A percentile compares a stretch with the other conserved stretches of the same genome.
Conservation (phyloP, 1,140 invertebrate genomes). For the Harpegnathos saltator region DNA sequence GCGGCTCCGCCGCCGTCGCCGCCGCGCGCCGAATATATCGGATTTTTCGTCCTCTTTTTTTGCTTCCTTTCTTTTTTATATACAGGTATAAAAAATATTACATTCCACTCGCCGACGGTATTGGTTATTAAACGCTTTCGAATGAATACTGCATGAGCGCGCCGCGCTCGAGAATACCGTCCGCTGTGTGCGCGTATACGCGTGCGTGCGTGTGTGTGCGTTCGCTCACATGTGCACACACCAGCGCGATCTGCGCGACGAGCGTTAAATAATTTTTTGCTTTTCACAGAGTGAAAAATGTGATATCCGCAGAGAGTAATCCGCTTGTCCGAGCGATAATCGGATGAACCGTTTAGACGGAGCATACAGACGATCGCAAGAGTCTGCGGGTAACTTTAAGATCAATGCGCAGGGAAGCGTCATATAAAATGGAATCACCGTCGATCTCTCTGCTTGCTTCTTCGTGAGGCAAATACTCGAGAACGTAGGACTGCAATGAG, state of each 20-base stretch:
- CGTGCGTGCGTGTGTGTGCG: neutral
- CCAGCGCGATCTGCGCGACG: conserved; percentile 28
- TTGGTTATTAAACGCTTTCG: conserved; percentile 60
- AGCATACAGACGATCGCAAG: conserved; percentile 12
- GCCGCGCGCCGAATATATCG: conserved; percentile 44
- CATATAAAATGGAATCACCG: neutral
- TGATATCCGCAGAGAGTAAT: conserved; percentile 54
- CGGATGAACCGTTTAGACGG: conserved; percentile 50
- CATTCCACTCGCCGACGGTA: conserved; percentile 54
- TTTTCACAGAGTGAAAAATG: conserved; percentile 56
- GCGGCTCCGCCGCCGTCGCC: neutral
- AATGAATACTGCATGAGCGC: conserved; percentile 61
- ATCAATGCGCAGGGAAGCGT: neutral
- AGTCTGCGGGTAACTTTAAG: conserved; percentile 2
- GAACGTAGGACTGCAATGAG: neutral
- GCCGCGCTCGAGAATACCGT: conserved; percentile 46
- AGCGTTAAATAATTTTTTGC: conserved; percentile 62
- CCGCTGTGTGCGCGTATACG: no score
- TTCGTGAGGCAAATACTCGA: neutral
- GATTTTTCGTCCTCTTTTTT: conserved; percentile 17
- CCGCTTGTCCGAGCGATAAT: conserved; percentile 46
- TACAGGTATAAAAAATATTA: conserved; percentile 55
- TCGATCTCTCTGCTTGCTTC: conserved; percentile 8
- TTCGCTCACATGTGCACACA: neutral
- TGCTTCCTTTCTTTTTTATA: conserved; percentile 23